Conservation (phyloP, 2,797 vertebrate genomes). For the Loris lydekkerianus region DNA sequence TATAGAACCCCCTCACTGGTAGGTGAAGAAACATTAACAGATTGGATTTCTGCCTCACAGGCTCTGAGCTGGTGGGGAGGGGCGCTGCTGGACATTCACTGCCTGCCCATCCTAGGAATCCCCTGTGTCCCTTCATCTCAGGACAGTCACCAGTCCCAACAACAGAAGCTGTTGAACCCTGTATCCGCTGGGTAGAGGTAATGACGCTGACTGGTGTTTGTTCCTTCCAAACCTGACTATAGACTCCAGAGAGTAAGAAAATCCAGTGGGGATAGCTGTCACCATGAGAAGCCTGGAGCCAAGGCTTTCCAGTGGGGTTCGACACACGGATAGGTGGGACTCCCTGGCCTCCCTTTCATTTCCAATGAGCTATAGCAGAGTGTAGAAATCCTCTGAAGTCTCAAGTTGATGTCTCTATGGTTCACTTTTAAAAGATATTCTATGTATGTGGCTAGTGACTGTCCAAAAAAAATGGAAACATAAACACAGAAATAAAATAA, state of each 20-base stretch:
- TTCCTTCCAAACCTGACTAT: not conserved
- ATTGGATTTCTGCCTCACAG: fast-evolving
- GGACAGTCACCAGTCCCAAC: not conserved
- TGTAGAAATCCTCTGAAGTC: not conserved
- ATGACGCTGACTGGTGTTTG: not conserved
- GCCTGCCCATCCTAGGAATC: not conserved
- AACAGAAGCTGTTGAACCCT: not conserved
- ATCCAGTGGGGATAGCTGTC: not conserved
- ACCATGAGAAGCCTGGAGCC: not conserved
- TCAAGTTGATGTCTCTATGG: not conserved
- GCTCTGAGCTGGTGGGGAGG: too few species aligned
- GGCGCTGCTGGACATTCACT: not conserved
- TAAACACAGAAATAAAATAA: not conserved
- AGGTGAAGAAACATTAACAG: too few species aligned
- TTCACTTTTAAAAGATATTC: not conserved
- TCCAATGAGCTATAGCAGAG: not conserved
- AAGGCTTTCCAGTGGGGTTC: not conserved
- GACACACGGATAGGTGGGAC: not conserved
- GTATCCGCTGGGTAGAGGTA: not conserved
- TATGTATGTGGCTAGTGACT: not conserved
- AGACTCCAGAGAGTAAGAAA: not conserved
- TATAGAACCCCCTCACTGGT: not conserved
- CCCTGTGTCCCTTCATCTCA: not conserved
- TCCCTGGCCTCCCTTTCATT: not conserved
- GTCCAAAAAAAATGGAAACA: not conserved